phyloP scores from a whole-genome alignment of 2,888 invertebrate genomes.

The Drosophila ezoana region DNA sequence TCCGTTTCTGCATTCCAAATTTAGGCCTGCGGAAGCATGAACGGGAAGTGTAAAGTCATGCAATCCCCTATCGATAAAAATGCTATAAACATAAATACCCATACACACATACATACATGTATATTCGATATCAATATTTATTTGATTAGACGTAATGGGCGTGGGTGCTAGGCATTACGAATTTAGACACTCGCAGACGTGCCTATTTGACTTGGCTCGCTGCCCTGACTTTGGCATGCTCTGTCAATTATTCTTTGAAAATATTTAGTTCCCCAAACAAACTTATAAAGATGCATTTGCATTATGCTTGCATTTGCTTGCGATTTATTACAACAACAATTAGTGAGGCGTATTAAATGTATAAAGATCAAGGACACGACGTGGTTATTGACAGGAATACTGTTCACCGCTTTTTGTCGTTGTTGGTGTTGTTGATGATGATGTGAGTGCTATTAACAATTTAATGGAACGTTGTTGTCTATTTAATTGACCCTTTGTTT shows the following conservation, averaged over 20 bases:
- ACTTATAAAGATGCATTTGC: background rate
- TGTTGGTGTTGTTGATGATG: slow-evolving; percentile 9
- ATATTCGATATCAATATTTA: slow-evolving; percentile 30
- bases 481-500: slow-evolving; percentile 14
- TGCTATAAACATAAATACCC: background rate
- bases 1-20: slow-evolving; percentile 4
- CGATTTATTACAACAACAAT: slow-evolving; percentile 43
- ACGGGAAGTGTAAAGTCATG: slow-evolving; percentile 9
- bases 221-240: slow-evolving; percentile 45
- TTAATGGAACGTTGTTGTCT: background rate
- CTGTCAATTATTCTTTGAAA: slow-evolving; percentile 44
- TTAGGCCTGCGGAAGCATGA: slow-evolving; percentile 4
- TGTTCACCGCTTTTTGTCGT: slow-evolving; percentile 3
- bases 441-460: slow-evolving; percentile 9
- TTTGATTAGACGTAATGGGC: slow-evolving; percentile 45
- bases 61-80: background rate
- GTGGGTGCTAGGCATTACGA: slow-evolving; percentile 35
- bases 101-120: slow-evolving; percentile 5
- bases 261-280: slow-evolving; percentile 8
- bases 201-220: slow-evolving; percentile 54
- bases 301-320: slow-evolving; percentile 17
- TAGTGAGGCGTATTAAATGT: slow-evolving; percentile 27
- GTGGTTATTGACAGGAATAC: slow-evolving; percentile 31
- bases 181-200: slow-evolving; percentile 41
- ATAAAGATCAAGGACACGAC: slow-evolving; percentile 42